These are phyloP conservation scores for Eumerus sabulonum DNA, from an alignment of 2,888 invertebrate genomes.

Conservation along the genomic window DNA sequence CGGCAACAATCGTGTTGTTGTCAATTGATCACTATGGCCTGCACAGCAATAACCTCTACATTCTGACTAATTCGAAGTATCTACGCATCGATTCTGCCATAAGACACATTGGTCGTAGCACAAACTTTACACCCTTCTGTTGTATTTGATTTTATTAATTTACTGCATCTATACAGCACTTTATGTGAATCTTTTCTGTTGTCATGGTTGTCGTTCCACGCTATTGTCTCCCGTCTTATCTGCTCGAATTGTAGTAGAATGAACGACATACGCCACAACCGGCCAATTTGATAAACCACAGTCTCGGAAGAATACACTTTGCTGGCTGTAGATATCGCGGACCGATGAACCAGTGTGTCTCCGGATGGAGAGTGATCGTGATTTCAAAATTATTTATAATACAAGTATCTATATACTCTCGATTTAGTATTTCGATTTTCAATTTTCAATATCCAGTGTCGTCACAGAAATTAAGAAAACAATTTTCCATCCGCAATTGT, in stretches of 20 bases:
- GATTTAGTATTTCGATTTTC: too few species aligned
- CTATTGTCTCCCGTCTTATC: conserved; percentile 13
- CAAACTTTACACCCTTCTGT: too few species aligned
- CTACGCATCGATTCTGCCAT: too few species aligned
- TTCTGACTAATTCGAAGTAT: too few species aligned
- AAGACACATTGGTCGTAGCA: too few species aligned
- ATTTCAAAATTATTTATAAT: conserved; percentile 18
- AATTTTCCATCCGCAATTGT: too few species aligned
- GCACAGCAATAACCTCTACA: too few species aligned
- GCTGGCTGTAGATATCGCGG: conserved; percentile 18
- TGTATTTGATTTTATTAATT: not conserved
- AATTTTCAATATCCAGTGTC: too few species aligned
- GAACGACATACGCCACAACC: conserved; percentile 2
- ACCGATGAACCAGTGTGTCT: not conserved
- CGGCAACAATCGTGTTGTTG: too few species aligned
- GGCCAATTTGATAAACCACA: conserved; percentile 28
- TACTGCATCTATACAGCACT: too few species aligned
- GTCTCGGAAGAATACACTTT: conserved; percentile 12
- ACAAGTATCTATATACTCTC: not conserved
- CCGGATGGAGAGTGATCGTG: conserved; percentile 6
- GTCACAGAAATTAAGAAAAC: too few species aligned
- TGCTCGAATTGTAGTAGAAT: not conserved
- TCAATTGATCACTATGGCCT: too few species aligned
- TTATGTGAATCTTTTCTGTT: not conserved
- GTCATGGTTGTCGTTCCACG: not conserved